These are phyloP conservation scores for Phoebastria nigripes DNA, from an alignment of 2,797 vertebrate genomes.

Conservation along the genomic window DNA sequence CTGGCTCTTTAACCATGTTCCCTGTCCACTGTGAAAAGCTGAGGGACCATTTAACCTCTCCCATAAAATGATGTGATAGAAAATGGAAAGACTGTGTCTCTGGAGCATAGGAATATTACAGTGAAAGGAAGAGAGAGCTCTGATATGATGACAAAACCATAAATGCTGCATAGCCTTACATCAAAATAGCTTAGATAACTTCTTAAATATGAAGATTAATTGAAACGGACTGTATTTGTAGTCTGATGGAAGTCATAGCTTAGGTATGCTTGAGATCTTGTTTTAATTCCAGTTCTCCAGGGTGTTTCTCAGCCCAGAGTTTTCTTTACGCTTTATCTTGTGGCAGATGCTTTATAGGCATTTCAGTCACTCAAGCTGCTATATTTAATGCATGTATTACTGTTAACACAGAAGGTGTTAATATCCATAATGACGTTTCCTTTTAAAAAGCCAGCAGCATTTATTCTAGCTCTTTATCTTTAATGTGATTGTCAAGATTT, in stretches of 20 bases:
- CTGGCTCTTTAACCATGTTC: not conserved
- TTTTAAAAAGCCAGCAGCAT: constrained; percentile 3
- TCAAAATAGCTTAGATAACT: not conserved
- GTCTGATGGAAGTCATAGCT: not conserved
- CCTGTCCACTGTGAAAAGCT: not conserved
- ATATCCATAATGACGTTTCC: constrained; percentile 12
- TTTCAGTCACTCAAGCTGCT: constrained; percentile 10
- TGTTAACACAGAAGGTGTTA: constrained; percentile 27
- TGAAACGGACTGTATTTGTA: not conserved
- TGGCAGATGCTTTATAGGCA: constrained; percentile 16
- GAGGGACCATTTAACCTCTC: not conserved
- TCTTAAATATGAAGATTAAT: not conserved
- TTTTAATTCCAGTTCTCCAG: not conserved
- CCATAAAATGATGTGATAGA: not conserved
- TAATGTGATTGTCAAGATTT: constrained; percentile 19
- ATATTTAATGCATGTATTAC: constrained; percentile 18
- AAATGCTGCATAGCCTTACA: not conserved
- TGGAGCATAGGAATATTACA: not conserved
- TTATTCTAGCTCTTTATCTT: constrained; percentile 5
- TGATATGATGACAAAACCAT: not conserved
- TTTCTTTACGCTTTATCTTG: not conserved
- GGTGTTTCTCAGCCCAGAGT: not conserved
- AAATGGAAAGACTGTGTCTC: not conserved
- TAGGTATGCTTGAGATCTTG: not conserved
- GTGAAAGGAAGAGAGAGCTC: not conserved